phyloP scores from a whole-genome alignment of 2,888 invertebrate genomes.

The Teleogryllus oceanicus region DNA sequence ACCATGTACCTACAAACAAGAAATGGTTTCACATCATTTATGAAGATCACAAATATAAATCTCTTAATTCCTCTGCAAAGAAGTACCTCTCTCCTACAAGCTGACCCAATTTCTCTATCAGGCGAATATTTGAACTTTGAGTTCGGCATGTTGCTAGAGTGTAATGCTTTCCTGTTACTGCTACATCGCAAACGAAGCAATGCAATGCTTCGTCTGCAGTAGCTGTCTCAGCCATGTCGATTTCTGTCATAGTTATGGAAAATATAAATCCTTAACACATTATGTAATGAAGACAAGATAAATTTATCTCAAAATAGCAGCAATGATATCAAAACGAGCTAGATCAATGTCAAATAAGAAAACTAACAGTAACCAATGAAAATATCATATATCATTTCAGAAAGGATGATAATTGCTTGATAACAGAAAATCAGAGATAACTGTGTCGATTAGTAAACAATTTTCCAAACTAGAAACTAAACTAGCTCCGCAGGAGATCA shows the following conservation, averaged over 20 bases:
- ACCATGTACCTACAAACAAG: conserved; percentile 45
- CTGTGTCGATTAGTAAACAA: background rate
- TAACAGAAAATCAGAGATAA: background rate
- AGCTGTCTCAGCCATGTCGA: conserved; percentile 23
- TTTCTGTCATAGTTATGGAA: background rate
- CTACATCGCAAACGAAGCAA: conserved; percentile 47
- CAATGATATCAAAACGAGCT: background rate
- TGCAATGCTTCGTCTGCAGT: conserved; percentile 36
- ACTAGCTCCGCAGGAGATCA: no score
- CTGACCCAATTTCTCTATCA: conserved; percentile 48
- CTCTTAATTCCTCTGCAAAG: no score
- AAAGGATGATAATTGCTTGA: no score
- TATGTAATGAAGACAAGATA: background rate
- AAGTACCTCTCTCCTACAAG: conserved; percentile 47
- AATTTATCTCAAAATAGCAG: background rate
- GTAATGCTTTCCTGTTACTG: conserved; percentile 46
- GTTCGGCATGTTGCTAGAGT: conserved; percentile 46
- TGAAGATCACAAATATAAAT: background rate
- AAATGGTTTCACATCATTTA: background rate
- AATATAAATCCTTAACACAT: no score
- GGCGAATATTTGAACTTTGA: conserved; percentile 44
- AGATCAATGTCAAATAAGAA: no score
- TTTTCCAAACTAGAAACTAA: background rate
- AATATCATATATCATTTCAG: no score
- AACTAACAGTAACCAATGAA: no score